These are phyloP conservation scores for Pteruthius melanotis DNA, from an alignment of 2,113 vertebrate genomes.

Conservation along the genomic window DNA sequence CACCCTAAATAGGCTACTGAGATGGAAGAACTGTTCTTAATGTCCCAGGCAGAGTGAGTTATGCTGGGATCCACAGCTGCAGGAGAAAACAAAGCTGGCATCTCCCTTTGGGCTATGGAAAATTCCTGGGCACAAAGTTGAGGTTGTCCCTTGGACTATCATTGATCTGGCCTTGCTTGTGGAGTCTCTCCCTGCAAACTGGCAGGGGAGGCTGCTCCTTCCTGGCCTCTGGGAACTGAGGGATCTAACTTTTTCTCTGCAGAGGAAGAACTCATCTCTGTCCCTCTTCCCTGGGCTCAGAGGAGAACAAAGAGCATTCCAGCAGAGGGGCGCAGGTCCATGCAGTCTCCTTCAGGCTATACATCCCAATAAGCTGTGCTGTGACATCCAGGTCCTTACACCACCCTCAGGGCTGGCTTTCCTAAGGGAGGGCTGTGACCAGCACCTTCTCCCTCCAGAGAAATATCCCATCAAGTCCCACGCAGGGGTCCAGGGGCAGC, in stretches of 20 bases:
- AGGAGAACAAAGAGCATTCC: fast-evolving
- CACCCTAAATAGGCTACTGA: not conserved
- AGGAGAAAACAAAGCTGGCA: not conserved
- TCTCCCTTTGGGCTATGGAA: no score
- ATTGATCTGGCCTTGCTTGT: not conserved
- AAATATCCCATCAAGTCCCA: not conserved
- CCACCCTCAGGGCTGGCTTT: no score
- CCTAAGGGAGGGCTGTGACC: not conserved
- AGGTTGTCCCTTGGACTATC: not conserved
- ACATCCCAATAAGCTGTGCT: fast-evolving
- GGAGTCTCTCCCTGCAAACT: not conserved
- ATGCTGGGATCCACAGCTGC: slow-evolving; percentile 65
- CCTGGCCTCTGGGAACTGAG: no score
- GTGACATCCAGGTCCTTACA: no score
- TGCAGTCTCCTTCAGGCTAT: not conserved
- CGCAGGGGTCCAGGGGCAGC: fast-evolving
- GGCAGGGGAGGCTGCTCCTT: no score
- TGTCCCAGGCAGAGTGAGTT: not conserved
- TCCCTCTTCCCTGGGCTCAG: not conserved
- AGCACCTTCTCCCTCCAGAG: not conserved
- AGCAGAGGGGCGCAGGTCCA: not conserved
- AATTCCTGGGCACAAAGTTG: not conserved
- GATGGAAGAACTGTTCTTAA: slow-evolving; percentile 45
- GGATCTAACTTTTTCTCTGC: no score
- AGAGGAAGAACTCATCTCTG: not conserved